Base-by-base conservation (phyloP, 1,140 invertebrate species). In the Drosophila tristis region DNA sequence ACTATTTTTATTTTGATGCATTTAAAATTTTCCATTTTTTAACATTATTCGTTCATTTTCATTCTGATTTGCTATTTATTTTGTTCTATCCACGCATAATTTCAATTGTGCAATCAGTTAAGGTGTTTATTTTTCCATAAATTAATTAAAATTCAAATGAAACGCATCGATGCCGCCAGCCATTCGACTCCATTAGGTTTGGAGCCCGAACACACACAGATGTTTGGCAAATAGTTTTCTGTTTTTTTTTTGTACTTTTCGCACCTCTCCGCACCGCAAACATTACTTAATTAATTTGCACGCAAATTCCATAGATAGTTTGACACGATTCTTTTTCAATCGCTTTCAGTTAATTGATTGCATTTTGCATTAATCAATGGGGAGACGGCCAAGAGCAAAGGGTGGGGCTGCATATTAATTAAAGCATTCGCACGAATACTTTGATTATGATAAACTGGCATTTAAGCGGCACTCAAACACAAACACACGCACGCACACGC, bases 361-460 rank as follows among this genome's bases (percentile, higher is more conserved):
- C 51, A 75, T 76, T 73, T 78, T 82, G 58, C 67, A 81, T 71
- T 61, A 81, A 81, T 73, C 72, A 63, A 60, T 20, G n/a, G 51
- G 6, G 5, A 16, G 50, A 20, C 6, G 26, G 26, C 6, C 50
- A 20, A 15, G 44, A n/a, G 44, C 31, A n/a, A 9, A 35, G 29
- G 20, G 43, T 8, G 29, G 39, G 20, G 53, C 26, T 49, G 60
- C 47, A 64, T 64, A 77, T 80, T 81, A 85, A 86, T 85, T 86
- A 55, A 76, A 73, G 72, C 74, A 67, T 58, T 80, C 55, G 47
- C 72, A 76, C 80, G 47, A 71, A 31, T 56, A 44, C 43, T 60
- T 50, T 62, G 56, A 68, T 64, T 61, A 60, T 79, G 80, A 85
- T 65, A 47, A 74, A 74, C 50, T 44, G 61, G 58, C 45, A 50